Conservation (phyloP, 2,797 vertebrate species). For the Sebastes matsubarae region DNA sequence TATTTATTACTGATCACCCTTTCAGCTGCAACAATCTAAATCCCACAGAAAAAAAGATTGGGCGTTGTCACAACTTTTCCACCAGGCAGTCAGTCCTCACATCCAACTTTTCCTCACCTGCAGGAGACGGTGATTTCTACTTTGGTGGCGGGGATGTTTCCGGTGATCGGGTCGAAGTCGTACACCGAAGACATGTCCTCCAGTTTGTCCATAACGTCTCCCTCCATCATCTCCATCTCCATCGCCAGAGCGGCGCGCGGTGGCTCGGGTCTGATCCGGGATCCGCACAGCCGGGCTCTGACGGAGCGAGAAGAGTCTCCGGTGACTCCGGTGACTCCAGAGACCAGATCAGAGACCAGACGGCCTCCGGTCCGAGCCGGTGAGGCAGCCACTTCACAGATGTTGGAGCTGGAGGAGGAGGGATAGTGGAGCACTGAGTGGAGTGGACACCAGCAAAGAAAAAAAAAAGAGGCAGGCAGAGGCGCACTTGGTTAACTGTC, state of each 20-base stretch:
- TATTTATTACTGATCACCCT: neutral
- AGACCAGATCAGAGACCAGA: slow-evolving; percentile 74
- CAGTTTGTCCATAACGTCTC: slow-evolving; percentile 88
- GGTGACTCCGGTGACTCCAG: slow-evolving; percentile 45
- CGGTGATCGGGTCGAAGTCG: slow-evolving; percentile 90
- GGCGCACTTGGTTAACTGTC: slow-evolving; percentile 49
- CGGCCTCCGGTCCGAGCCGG: slow-evolving; percentile 69
- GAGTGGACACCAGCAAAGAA: slow-evolving; percentile 4
- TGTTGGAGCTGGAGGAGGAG: slow-evolving; percentile 52
- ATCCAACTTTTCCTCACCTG: slow-evolving; percentile 86
- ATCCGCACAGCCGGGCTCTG: slow-evolving; percentile 78
- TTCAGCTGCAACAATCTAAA: neutral
- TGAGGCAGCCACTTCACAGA: slow-evolving; percentile 75
- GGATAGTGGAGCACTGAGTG: slow-evolving; percentile 17
- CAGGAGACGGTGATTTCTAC: slow-evolving; percentile 97
- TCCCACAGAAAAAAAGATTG: slow-evolving; percentile 23
- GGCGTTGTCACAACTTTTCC: slow-evolving; percentile 64
- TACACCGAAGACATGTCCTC: slow-evolving; percentile 92
- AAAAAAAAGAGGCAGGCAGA: neutral
- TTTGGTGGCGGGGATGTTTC: slow-evolving; percentile 93
- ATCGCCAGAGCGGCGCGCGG: slow-evolving; percentile 52
- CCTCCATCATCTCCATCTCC: slow-evolving; percentile 83
- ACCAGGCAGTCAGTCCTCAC: neutral
- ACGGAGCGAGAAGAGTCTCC: slow-evolving; percentile 70
- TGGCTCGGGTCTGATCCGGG: slow-evolving; percentile 75